Percentiles rank a stretch among this genome's conserved stretches.
Conservation (phyloP, 1,140 invertebrate genomes). For the Helicoverpa armigera region DNA sequence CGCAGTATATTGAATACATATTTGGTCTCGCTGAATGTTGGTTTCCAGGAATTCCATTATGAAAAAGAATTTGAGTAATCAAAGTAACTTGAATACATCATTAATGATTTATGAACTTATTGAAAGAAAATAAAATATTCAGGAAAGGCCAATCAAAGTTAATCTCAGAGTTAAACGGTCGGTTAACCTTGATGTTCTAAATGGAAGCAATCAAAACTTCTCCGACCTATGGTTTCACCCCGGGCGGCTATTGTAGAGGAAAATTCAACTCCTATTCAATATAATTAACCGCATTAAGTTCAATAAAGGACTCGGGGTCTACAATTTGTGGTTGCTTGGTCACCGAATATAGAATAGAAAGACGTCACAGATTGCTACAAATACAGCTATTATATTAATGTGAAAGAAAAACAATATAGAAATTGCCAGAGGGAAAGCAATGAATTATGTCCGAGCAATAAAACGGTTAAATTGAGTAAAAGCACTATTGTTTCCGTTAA, state of each 20-base stretch:
- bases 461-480: slow-evolving; percentile 48
- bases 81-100: slow-evolving; percentile 12
- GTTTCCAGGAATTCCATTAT: neutral
- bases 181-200: slow-evolving; percentile 15
- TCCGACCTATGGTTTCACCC: slow-evolving; percentile 28
- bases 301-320: slow-evolving; percentile 3
- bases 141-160: slow-evolving; percentile 19
- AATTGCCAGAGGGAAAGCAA: slow-evolving; percentile 16
- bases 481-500: slow-evolving; percentile 37
- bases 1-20: slow-evolving; percentile 1
- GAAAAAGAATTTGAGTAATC: neutral
- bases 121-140: slow-evolving; percentile 10
- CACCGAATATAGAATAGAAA: slow-evolving; percentile 10
- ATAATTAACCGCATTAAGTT: slow-evolving; percentile 43
- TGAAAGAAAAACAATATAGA: slow-evolving; percentile 27
- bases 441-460: slow-evolving; percentile 45
- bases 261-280: slow-evolving; percentile 13
- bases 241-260: slow-evolving; percentile 25
- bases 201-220: slow-evolving; percentile 35
- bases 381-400: slow-evolving; percentile 32
- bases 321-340: slow-evolving; percentile 39
- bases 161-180: slow-evolving; percentile 16
- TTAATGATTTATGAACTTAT: neutral
- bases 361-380: slow-evolving; percentile 2
- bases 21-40: neutral